Evolutionary conservation across 2,797 vertebrate genomes (phyloP).

Genomic region (Centropyge bicolor): DNA sequence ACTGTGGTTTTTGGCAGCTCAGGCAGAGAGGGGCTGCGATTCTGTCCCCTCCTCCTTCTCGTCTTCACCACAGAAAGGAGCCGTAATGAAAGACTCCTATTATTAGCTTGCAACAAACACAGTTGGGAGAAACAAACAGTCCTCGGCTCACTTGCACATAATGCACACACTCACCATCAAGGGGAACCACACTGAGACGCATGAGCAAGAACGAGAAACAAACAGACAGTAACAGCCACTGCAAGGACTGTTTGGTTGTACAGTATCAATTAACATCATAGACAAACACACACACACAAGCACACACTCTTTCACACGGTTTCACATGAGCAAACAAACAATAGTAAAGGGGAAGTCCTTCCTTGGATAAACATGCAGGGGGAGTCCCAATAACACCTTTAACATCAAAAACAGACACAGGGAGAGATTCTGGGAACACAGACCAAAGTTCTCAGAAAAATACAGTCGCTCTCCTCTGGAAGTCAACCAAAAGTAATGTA

Average conservation of each 20-base stretch:
- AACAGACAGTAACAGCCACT: neutral
- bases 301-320: conserved; percentile 23
- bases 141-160: conserved; percentile 7
- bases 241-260: neutral
- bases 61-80: conserved; percentile 51
- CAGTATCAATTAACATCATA: neutral
- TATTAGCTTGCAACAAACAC: conserved; percentile 66
- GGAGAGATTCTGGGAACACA: conserved; percentile 3
- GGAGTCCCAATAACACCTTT: conserved; percentile 21
- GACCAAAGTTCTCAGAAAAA: conserved; percentile 34
- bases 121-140: conserved; percentile 36
- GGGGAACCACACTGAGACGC: conserved; percentile 19
- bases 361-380: conserved; percentile 28
- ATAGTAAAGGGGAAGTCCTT: conserved; percentile 35
- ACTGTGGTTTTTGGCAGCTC: conserved; percentile 72
- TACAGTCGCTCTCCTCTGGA: conserved; percentile 14
- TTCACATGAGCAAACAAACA: conserved; percentile 47
- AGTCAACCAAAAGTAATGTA: conserved; percentile 24
- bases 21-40: conserved; percentile 21
- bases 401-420: conserved; percentile 57
- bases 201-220: neutral
- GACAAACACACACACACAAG: conserved; percentile 11
- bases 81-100: conserved; percentile 67
- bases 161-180: conserved; percentile 4
- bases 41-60: conserved; percentile 38